Base-by-base conservation (phyloP, 2,888 invertebrate genomes). In the Sminthurinus aureus region DNA sequence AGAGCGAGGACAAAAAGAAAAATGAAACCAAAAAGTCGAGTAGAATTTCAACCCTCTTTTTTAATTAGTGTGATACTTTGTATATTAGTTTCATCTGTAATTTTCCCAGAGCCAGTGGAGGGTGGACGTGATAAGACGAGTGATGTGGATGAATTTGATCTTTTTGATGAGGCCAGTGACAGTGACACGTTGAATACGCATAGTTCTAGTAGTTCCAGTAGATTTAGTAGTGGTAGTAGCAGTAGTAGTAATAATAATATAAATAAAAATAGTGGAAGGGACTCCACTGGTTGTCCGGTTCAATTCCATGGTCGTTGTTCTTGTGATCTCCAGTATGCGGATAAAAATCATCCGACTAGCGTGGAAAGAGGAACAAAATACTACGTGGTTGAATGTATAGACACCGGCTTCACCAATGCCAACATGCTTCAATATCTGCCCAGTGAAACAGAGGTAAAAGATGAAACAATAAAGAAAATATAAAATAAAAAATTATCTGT, bases 301-400 rank as follows among this genome's bases (percentile, higher is more conserved):
- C 69, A 71, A 22, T 83, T 83, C 51, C 15, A 83, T 11, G 51
- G 73, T 15, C 77, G 67, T 38, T 83, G 83, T 69, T 12, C 1
- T 24, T 83, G 83, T 51, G 26, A n/a, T 22, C 38, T 51, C 15
- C 52, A 83, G 18, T 78, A n/a, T 22, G 24, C 76, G 18, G 66
- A 69, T 64, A 13, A 58, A 22, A 50, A 51, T 22, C 22, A 71
- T 50, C 26, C 12, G 2, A 94, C 92, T 87, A 91, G 94, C 12
- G 11, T 50, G 15, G 75, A 52, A 3, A 51, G 51, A 8, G 24
- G 24, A 12, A 51, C 50, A 12, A 38, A 71, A 38, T 20, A 71
- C n/a, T 79, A 67, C 20, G 69, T 78, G 9, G 94, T 95, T 0
- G 94, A 95, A 89, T 95, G 95, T 89, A 94, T 94, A 0, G 91